Evolutionary conservation across 1,140 invertebrate species (phyloP), one percentile per base, ranked within the genome.

Genomic region (Druon quercuslanigerum): DNA sequence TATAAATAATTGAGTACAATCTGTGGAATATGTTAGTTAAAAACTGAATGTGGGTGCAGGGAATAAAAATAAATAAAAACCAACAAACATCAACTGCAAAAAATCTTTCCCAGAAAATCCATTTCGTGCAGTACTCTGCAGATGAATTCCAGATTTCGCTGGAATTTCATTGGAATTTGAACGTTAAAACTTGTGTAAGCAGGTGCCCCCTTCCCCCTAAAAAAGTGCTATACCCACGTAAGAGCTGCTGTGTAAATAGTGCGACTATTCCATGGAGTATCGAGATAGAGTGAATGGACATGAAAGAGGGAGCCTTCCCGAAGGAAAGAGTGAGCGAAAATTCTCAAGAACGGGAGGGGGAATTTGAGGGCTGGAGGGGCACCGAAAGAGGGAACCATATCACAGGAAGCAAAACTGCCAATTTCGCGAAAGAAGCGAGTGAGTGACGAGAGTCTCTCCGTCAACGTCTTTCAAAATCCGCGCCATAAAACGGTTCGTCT

Each of bases 361-460:
- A 12, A 8, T 33, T 16, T 6, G 14, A 66, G 40, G 13, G 14
- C 6, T 16, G 60, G 60, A 66, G 60, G 40, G 25, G 33, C 46
- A 40, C 25, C n/a, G 16, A 16, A 40, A 40, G 60, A 66, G 60
- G 40, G 60, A 13, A 66, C 16, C 33, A 6, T 66, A 66, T 66
- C 57, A 66, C 19, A 66, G 40, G 60, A 46, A 66, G 60, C 60
- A 66, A 66, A 66, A 33, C 60, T 66, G 60, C 60, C 60, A 66
- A 66, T 66, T 66, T 66, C 60, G 60, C 60, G 17, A 33, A 66
- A 66, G 60, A 66, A 66, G 60, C 60, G 60, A 66, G 25, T 40
- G 60, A 66, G 60, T 66, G 20, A 66, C 57, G 57, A 33, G 57
- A 33, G 25, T 46, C 33, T 66, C 14, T 40, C 16, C n/a, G 7